phyloP scores from a whole-genome alignment of 2,888 invertebrate species.

The Philereme transversata region DNA sequence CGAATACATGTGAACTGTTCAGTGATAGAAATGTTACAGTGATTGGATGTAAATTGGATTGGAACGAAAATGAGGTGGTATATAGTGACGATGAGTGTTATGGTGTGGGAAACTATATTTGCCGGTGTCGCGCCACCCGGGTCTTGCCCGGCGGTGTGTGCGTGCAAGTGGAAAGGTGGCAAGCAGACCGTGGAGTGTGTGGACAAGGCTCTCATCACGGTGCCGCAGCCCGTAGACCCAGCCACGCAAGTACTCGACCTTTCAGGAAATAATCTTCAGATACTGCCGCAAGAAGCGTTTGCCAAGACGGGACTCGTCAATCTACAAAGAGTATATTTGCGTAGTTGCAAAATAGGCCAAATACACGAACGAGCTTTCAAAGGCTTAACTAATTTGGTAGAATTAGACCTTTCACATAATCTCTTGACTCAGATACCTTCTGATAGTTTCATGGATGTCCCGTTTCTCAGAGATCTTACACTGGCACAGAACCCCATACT shows the following conservation, averaged over 20 bases:
- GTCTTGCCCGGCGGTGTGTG: slow-evolving; percentile 90
- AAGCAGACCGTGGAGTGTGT: slow-evolving; percentile 96
- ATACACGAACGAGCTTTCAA: slow-evolving; percentile 93
- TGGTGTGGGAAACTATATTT: slow-evolving; percentile 70
- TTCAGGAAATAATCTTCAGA: slow-evolving; percentile 93
- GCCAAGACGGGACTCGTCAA: slow-evolving; percentile 91
- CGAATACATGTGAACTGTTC: slow-evolving; percentile 44
- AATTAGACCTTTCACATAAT: slow-evolving; percentile 94
- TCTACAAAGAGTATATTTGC: slow-evolving; percentile 93
- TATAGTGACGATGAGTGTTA: slow-evolving; percentile 74
- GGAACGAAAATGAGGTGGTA: slow-evolving; percentile 77
- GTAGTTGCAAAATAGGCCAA: slow-evolving; percentile 92
- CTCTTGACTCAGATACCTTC: slow-evolving; percentile 91
- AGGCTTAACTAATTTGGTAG: slow-evolving; percentile 94
- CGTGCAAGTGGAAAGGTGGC: slow-evolving; percentile 97
- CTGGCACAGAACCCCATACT: slow-evolving; percentile 92
- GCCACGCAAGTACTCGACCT: slow-evolving; percentile 96
- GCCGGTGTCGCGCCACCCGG: slow-evolving; percentile 80
- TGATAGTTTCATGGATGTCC: slow-evolving; percentile 90
- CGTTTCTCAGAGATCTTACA: slow-evolving; percentile 91
- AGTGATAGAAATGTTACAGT: slow-evolving; percentile 62
- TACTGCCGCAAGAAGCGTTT: slow-evolving; percentile 92
- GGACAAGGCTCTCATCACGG: slow-evolving; percentile 91
- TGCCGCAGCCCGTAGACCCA: slow-evolving; percentile 93
- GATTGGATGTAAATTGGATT: slow-evolving; percentile 58